A percentile compares a stretch with the other conserved stretches of the same genome.
Conservation (phyloP, 1,140 invertebrate genomes). For the Bombus sibiricus region DNA sequence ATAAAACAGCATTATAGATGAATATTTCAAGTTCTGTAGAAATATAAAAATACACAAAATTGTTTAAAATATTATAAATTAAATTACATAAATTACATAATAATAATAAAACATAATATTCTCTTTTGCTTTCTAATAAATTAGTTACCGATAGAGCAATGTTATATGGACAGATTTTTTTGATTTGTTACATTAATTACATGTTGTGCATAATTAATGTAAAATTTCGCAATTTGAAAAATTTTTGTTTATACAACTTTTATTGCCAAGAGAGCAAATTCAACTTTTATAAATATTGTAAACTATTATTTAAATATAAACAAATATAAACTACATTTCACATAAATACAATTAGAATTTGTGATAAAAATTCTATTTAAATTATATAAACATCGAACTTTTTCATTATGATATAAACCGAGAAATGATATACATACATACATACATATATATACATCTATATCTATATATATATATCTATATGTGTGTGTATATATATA, state of each 20-base stretch:
- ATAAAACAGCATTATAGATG: constrained; percentile 15
- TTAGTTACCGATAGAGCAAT: neutral
- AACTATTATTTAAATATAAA: neutral
- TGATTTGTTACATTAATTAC: neutral
- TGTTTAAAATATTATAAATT: neutral
- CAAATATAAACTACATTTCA: neutral
- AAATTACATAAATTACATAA: neutral
- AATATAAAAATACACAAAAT: constrained; percentile 18
- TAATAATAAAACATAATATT: neutral
- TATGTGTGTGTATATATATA: too few species aligned
- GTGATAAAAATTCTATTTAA: neutral
- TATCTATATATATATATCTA: neutral
- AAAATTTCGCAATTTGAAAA: neutral
- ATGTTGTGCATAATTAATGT: neutral
- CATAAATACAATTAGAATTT: neutral
- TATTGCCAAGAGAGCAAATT: neutral
- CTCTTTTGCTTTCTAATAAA: neutral
- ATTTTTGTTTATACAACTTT: neutral
- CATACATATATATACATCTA: neutral
- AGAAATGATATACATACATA: neutral
- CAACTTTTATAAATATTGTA: neutral
- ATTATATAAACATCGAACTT: neutral
- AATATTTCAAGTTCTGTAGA: constrained; percentile 12
- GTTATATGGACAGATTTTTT: neutral
- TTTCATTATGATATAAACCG: neutral